Base-by-base conservation (phyloP, 2,888 invertebrate species). In the Temnothorax rugatulus region DNA sequence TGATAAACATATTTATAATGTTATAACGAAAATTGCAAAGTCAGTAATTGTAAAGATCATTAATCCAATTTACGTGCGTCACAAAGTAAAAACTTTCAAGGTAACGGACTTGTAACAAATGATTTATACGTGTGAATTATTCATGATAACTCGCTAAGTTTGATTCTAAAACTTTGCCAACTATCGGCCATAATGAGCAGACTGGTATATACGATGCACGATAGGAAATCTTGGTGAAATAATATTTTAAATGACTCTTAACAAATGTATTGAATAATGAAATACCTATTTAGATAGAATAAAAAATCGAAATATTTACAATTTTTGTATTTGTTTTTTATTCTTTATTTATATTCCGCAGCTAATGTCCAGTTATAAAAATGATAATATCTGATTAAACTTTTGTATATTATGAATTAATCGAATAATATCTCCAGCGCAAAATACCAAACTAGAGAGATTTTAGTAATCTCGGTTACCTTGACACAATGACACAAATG, bases 401-500 rank as follows among this genome's bases (percentile, higher is more conserved):
- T 34, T 44, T 59, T n/a, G 2, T 18, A 2, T n/a, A 44, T 29
- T 1, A n/a, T 50, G 0, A 34, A 47, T 50, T 61, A 38, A 50
- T 15, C 0, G n/a, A 71, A 15, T 52, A 47, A 25, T 15, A 13
- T 18, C 4, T 34, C 34, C 34, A 34, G 34, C 34, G 11, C n/a
- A 47, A 47, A 47, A 47, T 4, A n/a, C 15, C 2, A 47, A 59
- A 29, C 13, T n/a, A 44, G 44, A 29, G n/a, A 41, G 50, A 74
- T 59, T 57, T 73, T 7, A n/a, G 18, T 71, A 71, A 85, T 79
- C 83, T 85, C 82, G 34, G 85, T 76, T 86, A 89, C 92, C 92
- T 92, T 92, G 91, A 91, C 91, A 92, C 64, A 90, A 59, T 92
- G 75, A 82, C 90, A 89, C 87, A 66, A 89, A 88, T 88, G 82